Evolutionary conservation across 2,888 invertebrate genomes (phyloP), one percentile per base, ranked within the genome.

Genomic region (Mythimna lalbum): DNA sequence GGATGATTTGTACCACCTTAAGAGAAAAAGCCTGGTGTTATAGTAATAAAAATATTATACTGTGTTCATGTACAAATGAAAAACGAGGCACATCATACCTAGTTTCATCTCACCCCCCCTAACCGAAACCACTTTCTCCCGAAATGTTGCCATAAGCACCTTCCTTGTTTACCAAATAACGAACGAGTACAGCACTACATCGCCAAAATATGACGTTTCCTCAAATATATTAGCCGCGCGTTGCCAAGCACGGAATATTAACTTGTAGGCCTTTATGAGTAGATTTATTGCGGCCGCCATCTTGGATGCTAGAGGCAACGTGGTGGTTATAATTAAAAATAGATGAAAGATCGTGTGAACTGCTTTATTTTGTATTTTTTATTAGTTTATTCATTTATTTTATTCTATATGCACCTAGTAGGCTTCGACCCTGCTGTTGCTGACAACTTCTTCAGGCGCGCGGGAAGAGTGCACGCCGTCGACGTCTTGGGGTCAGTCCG

Each of bases 291-390:
- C 77, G 67, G 36, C 78, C 78, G 65, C 85, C 86, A 87, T 87
- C 69, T 87, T 87, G 80, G 76, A 83, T 84, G 82, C 78, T 80
- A 77, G 78, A 68, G 75, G 75, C 76, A 80, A 84, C 76, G 78
- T 79, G 80, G 80, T 62, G 86, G 83, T 82, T 87, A 87, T 83
- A 90, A 90, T 90, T 88, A 89, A 87, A 87, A 86, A 90, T 88
- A 86, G 77, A 90, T 88, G 82, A 83, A 83, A 83, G 67, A 76
- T 73, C 74, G 77, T 62, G 60, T 78, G 31, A 69, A 69, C 60
- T 80, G 85, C 84, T 84, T 87, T 84, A 85, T 76, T 65, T 49
- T 36, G 62, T 36, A 31, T 60, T 63, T 9, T 81, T 65, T 50
- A 23, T 65, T 50, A 23, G 21, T 66, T 55, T 19, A 14, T 61